Evolutionary conservation across 2,888 invertebrate species (phyloP).

Genomic region (Volucella inflata): DNA sequence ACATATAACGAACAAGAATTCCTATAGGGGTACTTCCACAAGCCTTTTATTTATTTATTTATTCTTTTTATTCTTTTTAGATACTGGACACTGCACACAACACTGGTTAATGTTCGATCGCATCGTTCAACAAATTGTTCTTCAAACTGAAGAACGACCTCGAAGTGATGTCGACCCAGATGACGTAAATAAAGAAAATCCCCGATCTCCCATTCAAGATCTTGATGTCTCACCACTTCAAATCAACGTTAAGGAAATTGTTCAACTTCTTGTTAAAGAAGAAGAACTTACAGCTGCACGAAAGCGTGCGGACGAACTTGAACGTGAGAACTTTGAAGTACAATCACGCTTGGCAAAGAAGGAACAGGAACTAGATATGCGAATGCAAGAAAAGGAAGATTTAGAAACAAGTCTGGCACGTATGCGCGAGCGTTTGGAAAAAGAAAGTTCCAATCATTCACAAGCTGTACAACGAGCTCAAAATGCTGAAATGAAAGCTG

Average conservation of each 20-base stretch:
- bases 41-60: not conserved
- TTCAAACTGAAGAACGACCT: constrained; percentile 88
- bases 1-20: not conserved
- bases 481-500: constrained; percentile 85
- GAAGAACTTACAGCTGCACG: constrained; percentile 95
- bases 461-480: constrained; percentile 91
- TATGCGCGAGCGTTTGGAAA: constrained; percentile 94
- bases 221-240: constrained; percentile 94
- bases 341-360: constrained; percentile 94
- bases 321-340: constrained; percentile 94
- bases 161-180: constrained; percentile 82
- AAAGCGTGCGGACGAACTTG: constrained; percentile 93
- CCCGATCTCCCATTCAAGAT: constrained; percentile 85
- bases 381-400: constrained; percentile 96
- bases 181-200: constrained; percentile 81
- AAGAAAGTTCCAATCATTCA: constrained; percentile 93
- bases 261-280: constrained; percentile 95
- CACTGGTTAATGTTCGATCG: constrained; percentile 98
- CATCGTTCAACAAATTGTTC: constrained; percentile 95
- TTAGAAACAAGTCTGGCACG: constrained; percentile 91
- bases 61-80: constrained; percentile 82
- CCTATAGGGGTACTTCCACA: too few relatives aligned
- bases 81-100: constrained; percentile 94
- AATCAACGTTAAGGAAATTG: constrained; percentile 95
- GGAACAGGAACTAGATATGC: constrained; percentile 95